Evolutionary conservation across 2,888 invertebrate species (phyloP), one percentile per base, ranked within the genome.

Genomic region (Limenitis camilla): DNA sequence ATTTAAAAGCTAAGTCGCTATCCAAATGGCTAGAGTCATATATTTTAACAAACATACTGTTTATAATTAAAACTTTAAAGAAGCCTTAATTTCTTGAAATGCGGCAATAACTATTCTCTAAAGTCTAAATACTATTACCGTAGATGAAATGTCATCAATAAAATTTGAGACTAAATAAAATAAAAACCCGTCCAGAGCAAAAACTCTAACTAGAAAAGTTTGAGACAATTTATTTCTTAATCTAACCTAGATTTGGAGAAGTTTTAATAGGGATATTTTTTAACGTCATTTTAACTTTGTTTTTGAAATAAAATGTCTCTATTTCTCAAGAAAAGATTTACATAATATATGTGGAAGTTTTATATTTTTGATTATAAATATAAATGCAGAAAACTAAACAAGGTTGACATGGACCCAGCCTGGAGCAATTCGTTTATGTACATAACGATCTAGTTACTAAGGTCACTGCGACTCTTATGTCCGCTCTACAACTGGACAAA

Each of bases 401-500:
- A 44, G 31, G 35, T 46, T 39, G 45, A 56, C 53, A 44, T 29
- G 55, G 53, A 54, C 52, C 44, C 38, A 33, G 58, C 62, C 53
- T 50, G 54, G 27, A 61, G 61, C 62, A 51, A 19, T 46, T 62
- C 57, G 60, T 59, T 61, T 52, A 49, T 43, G 47, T 53, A 50
- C 59, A 54, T 52, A 57, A 50, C 41, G 60, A 56, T 56, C 53
- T 56, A 59, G 55, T 49, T 59, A 56, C 55, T 53, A 64, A 60
- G 61, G 63, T 61, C 64, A 61, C 55, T 63, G 54, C 38, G 54
- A 42, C 40, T 49, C 56, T 52, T 43, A 36, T 63, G 68, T 66
- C 68, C 67, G 58, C 47, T 52, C 68, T 75, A 76, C 73, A 69
- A 52, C 57, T 60, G 3, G 41, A 59, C 53, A 40, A 61, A 68